Conservation (phyloP, 1,140 invertebrate genomes). For the Aphis gossypii region DNA sequence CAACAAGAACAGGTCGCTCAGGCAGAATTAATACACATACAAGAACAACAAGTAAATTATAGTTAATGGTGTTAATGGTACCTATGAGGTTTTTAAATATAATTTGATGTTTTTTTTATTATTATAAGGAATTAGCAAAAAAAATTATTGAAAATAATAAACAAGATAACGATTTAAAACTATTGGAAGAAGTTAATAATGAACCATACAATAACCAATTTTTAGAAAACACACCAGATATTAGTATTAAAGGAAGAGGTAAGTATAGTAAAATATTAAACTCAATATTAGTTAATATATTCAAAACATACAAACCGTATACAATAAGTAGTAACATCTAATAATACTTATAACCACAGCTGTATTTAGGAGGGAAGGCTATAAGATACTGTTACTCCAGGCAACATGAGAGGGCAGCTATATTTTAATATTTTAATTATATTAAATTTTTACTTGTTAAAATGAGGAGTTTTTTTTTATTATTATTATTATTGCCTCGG, state of each 20-base stretch:
- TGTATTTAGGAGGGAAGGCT: too few species aligned
- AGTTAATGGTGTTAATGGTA: not conserved
- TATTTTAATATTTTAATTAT: too few species aligned
- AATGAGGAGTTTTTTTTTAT: too few species aligned
- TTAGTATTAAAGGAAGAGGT: conserved; percentile 50
- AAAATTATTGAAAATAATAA: conserved; percentile 51
- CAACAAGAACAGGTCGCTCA: conserved; percentile 69
- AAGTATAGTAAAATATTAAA: not conserved
- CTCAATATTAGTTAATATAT: not conserved
- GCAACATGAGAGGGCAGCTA: too few species aligned
- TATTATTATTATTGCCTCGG: too few species aligned
- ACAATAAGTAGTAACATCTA: not conserved
- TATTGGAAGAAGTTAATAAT: conserved; percentile 50
- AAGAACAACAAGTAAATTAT: conserved; percentile 52
- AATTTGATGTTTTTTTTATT: not conserved
- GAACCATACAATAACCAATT: conserved; percentile 16
- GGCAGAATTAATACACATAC: conserved; percentile 31
- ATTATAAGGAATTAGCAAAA: conserved; percentile 23
- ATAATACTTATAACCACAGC: not conserved
- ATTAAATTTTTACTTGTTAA: too few species aligned
- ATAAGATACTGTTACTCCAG: too few species aligned
- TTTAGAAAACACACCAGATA: conserved; percentile 39
- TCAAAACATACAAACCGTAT: not conserved
- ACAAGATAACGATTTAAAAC: conserved; percentile 48
- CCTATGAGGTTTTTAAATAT: not conserved